A percentile compares a stretch with the other conserved stretches of the same genome.
These are phyloP conservation scores for Macrosiphum euphorbiae DNA, from an alignment of 2,888 invertebrate genomes.

Conservation along the genomic window DNA sequence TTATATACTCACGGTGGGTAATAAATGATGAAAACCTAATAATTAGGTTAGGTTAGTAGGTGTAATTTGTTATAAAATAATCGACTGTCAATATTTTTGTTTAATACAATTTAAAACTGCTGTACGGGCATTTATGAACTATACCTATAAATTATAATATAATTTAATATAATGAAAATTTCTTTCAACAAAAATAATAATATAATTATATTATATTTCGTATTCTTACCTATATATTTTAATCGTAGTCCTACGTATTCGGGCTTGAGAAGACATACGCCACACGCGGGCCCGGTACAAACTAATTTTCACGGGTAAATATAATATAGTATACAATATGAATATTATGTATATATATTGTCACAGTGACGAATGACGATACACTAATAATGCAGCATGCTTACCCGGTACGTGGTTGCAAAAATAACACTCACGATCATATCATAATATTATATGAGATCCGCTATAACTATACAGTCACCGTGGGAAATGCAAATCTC, in stretches of 20 bases:
- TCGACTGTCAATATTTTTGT: background rate
- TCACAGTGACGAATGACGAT: background rate
- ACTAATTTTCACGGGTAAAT: background rate
- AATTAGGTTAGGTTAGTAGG: background rate
- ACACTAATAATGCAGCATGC: background rate
- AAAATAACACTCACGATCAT: background rate
- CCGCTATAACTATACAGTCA: background rate
- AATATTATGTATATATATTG: background rate
- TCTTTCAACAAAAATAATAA: background rate
- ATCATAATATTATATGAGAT: background rate
- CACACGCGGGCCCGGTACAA: background rate
- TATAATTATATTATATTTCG: background rate
- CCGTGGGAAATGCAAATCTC: conserved; percentile 64
- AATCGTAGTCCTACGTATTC: background rate
- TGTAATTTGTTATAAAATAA: background rate
- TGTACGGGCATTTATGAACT: background rate
- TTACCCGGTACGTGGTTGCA: background rate
- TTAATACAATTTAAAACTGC: background rate
- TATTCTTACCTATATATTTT: background rate
- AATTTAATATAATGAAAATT: background rate
- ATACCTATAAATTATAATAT: too few relatives aligned
- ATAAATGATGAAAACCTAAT: background rate
- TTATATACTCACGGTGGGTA: too few relatives aligned
- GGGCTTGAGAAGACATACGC: too few relatives aligned
- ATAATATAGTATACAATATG: background rate